Evolutionary conservation across 2,797 vertebrate genomes (phyloP).

Genomic region (Malurus leucopterus): DNA sequence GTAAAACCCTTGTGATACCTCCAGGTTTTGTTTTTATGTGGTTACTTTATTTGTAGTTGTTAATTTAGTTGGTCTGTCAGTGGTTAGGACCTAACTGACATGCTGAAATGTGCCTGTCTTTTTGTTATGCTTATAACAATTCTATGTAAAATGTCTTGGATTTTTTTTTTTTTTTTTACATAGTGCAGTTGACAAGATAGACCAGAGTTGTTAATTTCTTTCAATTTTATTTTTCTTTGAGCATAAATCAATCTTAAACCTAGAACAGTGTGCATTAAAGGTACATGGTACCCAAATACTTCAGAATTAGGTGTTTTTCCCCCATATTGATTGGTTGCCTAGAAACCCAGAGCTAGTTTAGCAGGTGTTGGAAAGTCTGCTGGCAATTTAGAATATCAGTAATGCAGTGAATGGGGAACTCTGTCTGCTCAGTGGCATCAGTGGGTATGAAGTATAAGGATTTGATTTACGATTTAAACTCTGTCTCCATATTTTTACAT

Average conservation of each 20-base stretch:
- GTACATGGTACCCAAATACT: neutral
- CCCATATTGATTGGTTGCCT: neutral
- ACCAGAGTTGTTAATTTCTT: neutral
- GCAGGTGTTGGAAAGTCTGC: neutral
- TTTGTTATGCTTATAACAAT: neutral
- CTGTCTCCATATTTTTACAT: neutral
- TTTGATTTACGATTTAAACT: neutral
- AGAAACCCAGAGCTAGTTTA: neutral
- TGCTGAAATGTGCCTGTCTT: neutral
- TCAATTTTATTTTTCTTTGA: neutral
- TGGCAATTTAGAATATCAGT: neutral
- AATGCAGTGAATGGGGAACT: neutral
- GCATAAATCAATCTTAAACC: neutral
- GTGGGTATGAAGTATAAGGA: neutral
- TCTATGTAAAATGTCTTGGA: neutral
- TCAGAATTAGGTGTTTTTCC: neutral
- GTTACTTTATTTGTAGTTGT: neutral
- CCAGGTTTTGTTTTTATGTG: neutral
- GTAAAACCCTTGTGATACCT: neutral
- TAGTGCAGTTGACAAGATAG: neutral
- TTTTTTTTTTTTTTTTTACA: neutral
- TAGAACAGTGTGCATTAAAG: neutral
- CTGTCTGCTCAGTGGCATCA: neutral
- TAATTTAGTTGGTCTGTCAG: neutral
- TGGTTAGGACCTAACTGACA: neutral